A percentile compares a stretch with the other conserved stretches of the same genome.
Conservation (phyloP, 2,113 vertebrate genomes). For the Amazona vittata region DNA sequence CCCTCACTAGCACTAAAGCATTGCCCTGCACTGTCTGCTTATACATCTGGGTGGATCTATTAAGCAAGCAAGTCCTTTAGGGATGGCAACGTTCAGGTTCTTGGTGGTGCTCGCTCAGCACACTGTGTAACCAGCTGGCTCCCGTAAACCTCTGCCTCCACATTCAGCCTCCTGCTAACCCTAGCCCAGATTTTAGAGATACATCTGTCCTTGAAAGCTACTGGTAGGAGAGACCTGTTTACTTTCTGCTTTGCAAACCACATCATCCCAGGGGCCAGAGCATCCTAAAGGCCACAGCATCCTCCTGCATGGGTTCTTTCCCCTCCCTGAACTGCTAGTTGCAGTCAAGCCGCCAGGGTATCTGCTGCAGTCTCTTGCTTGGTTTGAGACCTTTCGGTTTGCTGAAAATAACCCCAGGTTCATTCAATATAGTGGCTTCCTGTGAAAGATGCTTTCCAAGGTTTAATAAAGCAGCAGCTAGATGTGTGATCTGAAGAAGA, state of each 20-base stretch:
- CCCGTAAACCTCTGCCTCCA: neutral
- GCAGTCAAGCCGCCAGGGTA: fast-evolving
- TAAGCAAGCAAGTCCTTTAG: neutral
- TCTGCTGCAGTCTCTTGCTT: neutral
- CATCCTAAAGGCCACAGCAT: neutral
- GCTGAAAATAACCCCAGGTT: neutral
- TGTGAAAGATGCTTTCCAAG: neutral
- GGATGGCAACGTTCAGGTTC: neutral
- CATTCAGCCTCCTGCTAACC: neutral
- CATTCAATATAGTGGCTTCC: neutral
- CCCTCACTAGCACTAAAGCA: neutral
- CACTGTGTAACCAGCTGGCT: neutral
- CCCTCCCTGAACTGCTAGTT: neutral
- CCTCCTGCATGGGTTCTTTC: neutral
- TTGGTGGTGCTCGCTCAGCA: neutral
- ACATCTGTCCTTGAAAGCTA: neutral
- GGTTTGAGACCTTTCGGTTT: neutral
- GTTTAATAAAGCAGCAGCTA: neutral
- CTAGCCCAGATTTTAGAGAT: neutral
- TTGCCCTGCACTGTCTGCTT: neutral
- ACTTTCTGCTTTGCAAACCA: neutral
- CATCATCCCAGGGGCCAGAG: neutral
- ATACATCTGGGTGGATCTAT: neutral
- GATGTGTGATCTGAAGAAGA: neutral
- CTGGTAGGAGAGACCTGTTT: neutral